Base-by-base conservation (phyloP, 2,797 vertebrate genomes). In the Pseudocheirus occidentalis region DNA sequence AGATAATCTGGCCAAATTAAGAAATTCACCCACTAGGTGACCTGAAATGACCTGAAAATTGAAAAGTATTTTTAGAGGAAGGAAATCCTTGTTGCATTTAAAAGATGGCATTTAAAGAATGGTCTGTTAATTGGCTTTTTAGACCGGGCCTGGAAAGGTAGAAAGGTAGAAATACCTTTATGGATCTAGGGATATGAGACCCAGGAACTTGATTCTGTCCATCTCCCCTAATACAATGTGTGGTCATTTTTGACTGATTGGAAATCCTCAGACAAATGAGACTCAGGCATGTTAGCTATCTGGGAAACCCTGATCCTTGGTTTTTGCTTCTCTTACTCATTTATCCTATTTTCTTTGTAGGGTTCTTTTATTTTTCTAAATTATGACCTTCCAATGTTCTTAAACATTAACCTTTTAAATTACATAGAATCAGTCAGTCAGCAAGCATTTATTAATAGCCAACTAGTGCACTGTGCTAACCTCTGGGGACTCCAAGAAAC, bases 41-140 rank as follows among this genome's bases (percentile, higher is more conserved):
- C 53, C 53, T 54, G 53, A 54, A 54, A 13, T 56, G 46, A 94
- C 34, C 34, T 81, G n/a, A 73, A 40, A 73, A 73, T 40, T 24
- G n/a, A 24, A 7, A 81, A 46, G n/a, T n/a, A 81, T 40, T 81
- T 81, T 40, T 81, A 81, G 6, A 18, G n/a, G 28, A 81, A 24
- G 66, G n/a, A 81, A 81, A 40, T 81, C 66, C n/a, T 81, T 46
- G 66, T 81, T 81, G 16, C 66, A 92, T 93, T 95, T 59, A 91
- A 34, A 50, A 57, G 92, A 93, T 92, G 89, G 92, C 4, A 87
- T 81, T 55, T 56, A 92, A 9, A 93, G 62, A 96, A 95, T 46
- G 34, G 24, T 56, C 28, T 29, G 53, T 9, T 92, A 24, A 4
- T 34, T 59, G n/a, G 89, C 59, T 54, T 9, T 92, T 34, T 92